Conservation (phyloP, 2,797 vertebrate genomes). For the Zonotrichia albicollis region DNA sequence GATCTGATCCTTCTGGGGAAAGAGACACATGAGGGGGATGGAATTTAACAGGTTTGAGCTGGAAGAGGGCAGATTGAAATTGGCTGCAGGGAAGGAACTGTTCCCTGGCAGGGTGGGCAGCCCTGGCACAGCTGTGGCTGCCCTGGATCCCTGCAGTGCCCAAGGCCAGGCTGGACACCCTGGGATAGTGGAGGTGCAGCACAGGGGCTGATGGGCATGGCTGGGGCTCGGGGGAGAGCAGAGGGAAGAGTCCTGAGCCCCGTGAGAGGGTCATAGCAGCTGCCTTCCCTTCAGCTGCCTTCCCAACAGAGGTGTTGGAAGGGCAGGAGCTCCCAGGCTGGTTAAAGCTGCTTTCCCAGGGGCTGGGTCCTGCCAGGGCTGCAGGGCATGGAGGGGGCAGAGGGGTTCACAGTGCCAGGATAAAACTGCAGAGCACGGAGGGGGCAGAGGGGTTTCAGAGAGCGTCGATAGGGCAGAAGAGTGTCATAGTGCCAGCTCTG, state of each 20-base stretch:
- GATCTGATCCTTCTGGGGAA: neutral
- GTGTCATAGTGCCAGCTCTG: too few species aligned
- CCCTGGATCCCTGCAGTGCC: neutral
- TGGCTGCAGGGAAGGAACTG: neutral
- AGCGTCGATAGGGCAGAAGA: too few species aligned
- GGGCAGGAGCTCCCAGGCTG: too few species aligned
- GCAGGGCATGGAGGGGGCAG: too few species aligned
- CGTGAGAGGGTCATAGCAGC: rapidly evolving
- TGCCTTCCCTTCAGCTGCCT: neutral
- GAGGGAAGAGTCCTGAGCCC: neutral
- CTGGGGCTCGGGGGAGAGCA: neutral
- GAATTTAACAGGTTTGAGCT: neutral
- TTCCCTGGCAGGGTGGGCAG: rapidly evolving
- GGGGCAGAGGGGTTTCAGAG: too few species aligned
- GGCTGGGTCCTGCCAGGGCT: too few species aligned
- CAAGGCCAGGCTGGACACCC: neutral
- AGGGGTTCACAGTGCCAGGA: too few species aligned
- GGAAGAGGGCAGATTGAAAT: neutral
- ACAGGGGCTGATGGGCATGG: rapidly evolving
- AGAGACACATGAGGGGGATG: neutral
- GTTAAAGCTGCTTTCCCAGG: neutral
- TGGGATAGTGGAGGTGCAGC: neutral
- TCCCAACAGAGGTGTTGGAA: rapidly evolving
- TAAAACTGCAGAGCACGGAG: too few species aligned
- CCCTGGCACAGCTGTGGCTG: neutral